phyloP scores from a whole-genome alignment of 2,888 invertebrate genomes.

The Chromoteleia sp. region DNA sequence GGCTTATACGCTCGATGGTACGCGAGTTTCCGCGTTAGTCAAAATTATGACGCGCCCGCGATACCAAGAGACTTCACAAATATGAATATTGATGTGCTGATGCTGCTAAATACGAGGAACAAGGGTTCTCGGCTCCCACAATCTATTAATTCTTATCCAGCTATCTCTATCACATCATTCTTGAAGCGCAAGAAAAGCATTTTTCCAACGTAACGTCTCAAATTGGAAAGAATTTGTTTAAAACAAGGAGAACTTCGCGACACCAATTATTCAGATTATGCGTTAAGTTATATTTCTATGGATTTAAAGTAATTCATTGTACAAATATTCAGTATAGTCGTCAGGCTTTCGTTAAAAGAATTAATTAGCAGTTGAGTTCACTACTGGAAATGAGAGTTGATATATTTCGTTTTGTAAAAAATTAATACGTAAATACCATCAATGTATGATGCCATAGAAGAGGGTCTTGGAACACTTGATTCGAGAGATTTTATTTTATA shows the following conservation, averaged over 20 bases:
- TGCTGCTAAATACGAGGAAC: constrained; percentile 79
- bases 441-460: no score
- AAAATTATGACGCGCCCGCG: constrained; percentile 53
- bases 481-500: no score
- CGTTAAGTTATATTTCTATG: no score
- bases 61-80: constrained; percentile 66
- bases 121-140: constrained; percentile 74
- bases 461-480: no score
- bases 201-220: constrained; percentile 29
- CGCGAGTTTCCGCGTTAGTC: constrained; percentile 57
- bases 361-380: no score
- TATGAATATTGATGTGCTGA: constrained; percentile 85
- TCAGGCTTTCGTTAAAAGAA: no score
- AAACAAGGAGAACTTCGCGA: neutral
- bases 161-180: constrained; percentile 63
- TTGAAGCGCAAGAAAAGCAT: constrained; percentile 53
- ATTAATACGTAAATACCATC: no score
- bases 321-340: no score
- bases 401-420: no score
- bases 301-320: no score
- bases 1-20: constrained; percentile 44
- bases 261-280: no score
- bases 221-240: constrained; percentile 22
- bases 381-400: no score
- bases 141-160: constrained; percentile 79